phyloP scores from a whole-genome alignment of 1,140 invertebrate species.

The Papilio polyxenes region DNA sequence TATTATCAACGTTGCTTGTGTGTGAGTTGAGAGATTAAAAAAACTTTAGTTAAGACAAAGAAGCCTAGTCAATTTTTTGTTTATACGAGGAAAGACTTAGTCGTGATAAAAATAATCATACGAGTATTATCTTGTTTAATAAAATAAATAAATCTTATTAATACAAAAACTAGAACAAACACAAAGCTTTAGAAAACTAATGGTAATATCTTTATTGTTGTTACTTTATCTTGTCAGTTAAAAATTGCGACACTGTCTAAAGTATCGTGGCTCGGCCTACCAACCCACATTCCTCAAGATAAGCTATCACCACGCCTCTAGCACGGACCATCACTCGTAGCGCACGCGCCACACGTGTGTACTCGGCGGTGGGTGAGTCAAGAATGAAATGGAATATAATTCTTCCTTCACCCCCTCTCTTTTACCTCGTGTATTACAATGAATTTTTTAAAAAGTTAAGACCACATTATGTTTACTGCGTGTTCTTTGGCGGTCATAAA shows the following conservation, averaged over 20 bases:
- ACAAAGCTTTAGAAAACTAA: constrained; percentile 5
- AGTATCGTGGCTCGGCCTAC: neutral
- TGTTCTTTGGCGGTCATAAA: neutral
- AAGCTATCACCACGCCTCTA: constrained; percentile 21
- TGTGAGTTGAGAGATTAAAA: neutral
- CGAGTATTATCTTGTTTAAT: neutral
- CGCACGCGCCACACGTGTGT: neutral
- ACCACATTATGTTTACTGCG: neutral
- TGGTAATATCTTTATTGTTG: constrained; percentile 9
- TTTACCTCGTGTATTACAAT: neutral
- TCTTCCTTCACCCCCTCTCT: neutral
- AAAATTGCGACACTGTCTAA: constrained; percentile 4
- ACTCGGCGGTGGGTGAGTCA: neutral
- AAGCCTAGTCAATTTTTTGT: neutral
- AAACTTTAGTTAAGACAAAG: neutral
- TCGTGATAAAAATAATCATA: neutral
- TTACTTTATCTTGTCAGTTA: constrained; percentile 1
- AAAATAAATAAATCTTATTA: neutral
- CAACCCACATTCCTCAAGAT: constrained; percentile 23
- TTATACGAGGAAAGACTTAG: neutral
- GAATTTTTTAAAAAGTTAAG: neutral
- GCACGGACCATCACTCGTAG: neutral
- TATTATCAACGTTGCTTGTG: no score
- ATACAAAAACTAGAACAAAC: constrained; percentile 1
- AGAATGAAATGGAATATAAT: neutral